Conservation (phyloP, 2,797 vertebrate species). For the Acrocephalus scirpaceus region DNA sequence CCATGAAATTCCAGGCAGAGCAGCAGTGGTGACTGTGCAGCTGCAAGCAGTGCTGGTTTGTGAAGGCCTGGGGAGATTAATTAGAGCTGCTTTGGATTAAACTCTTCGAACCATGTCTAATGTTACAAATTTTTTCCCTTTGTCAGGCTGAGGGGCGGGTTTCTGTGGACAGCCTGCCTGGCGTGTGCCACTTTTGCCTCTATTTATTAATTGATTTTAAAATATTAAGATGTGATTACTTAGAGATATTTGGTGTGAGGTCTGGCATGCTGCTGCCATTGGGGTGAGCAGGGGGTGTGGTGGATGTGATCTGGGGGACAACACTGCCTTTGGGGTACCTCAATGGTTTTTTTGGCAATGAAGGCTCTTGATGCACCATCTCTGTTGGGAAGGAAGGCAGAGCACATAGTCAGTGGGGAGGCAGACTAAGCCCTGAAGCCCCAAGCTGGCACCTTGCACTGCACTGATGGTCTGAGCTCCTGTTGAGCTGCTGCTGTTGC, state of each 20-base stretch:
- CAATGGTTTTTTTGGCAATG: fast-evolving
- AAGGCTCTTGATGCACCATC: neutral
- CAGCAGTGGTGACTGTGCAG: slow-evolving; percentile 26
- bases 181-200: neutral
- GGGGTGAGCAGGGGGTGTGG: neutral
- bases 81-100: slow-evolving; percentile 75
- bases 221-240: neutral
- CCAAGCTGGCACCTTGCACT: fast-evolving
- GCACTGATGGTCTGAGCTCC: neutral
- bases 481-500: neutral
- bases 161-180: slow-evolving; percentile 25
- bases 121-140: slow-evolving; percentile 48
- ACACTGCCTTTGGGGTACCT: neutral
- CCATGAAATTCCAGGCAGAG: slow-evolving; percentile 51
- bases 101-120: slow-evolving; percentile 70
- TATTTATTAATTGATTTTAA: neutral
- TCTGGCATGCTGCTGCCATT: neutral
- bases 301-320: too few species aligned
- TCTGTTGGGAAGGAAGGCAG: neutral
- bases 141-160: slow-evolving; percentile 57
- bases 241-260: neutral
- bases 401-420: fast-evolving
- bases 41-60: slow-evolving; percentile 33
- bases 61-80: slow-evolving; percentile 69
- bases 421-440: neutral